These are phyloP conservation scores for Laspeyria flexula DNA, from an alignment of 2,888 invertebrate genomes.

Conservation along the genomic window DNA sequence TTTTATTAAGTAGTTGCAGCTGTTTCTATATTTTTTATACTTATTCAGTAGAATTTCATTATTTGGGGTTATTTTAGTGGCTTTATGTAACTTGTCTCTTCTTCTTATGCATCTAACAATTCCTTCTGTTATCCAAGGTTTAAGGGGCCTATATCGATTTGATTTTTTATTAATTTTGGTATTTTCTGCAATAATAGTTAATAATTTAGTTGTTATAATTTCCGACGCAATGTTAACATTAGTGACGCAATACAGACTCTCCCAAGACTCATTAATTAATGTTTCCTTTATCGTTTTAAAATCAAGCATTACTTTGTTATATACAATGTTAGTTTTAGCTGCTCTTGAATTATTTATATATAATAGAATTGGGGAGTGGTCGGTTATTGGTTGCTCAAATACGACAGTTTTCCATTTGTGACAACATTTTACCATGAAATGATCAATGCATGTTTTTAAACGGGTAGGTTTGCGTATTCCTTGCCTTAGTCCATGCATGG, in stretches of 20 bases:
- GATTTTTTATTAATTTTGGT: not conserved
- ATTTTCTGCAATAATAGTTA: not conserved
- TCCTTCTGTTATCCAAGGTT: not conserved
- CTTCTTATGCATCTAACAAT: not conserved
- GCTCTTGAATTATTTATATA: not conserved
- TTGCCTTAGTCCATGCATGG: not conserved
- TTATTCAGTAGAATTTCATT: not conserved
- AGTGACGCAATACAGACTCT: not conserved
- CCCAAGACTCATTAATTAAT: not conserved
- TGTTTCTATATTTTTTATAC: constrained; percentile 1
- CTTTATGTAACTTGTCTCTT: not conserved
- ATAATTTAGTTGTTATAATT: not conserved
- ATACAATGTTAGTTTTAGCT: not conserved
- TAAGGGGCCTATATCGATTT: not conserved
- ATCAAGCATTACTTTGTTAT: not conserved
- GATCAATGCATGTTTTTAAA: not conserved
- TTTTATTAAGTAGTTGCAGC: not conserved
- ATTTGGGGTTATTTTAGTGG: not conserved
- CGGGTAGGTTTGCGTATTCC: not conserved
- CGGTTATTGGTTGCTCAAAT: not conserved
- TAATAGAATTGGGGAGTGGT: not conserved
- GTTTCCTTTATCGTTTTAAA: not conserved
- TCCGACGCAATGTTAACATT: not conserved
- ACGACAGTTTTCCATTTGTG: not conserved
- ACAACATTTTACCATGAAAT: not conserved